These are phyloP conservation scores for Pseudomyrmex pallidus DNA, from an alignment of 1,140 invertebrate genomes.

Conservation along the genomic window DNA sequence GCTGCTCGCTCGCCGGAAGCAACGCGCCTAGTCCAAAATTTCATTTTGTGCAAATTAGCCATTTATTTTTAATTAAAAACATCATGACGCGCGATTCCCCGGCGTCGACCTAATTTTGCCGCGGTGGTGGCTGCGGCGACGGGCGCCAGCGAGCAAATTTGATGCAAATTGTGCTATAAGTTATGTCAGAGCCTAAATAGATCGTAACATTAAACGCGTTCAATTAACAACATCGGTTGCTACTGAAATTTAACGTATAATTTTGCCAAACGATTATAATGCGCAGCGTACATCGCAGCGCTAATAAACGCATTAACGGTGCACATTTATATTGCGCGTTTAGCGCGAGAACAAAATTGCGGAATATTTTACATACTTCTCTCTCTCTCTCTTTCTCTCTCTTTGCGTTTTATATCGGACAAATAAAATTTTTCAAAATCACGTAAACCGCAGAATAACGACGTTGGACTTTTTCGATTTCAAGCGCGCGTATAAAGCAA, in stretches of 20 bases:
- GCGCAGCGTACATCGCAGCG: neutral
- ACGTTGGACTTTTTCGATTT: neutral
- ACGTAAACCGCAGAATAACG: neutral
- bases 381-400: no score
- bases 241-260: conserved; percentile 23
- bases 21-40: conserved; percentile 1
- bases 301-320: neutral
- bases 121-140: neutral
- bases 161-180: conserved; percentile 39
- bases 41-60: conserved; percentile 37
- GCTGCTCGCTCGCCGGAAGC: neutral
- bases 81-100: conserved; percentile 24
- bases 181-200: conserved; percentile 39
- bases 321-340: neutral
- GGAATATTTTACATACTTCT: no score
- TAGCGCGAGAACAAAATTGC: neutral
- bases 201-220: conserved; percentile 25
- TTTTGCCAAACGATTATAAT: neutral
- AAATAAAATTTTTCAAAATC: neutral
- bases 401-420: no score
- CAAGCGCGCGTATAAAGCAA: neutral
- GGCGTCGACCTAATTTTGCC: conserved; percentile 18
- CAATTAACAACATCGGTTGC: conserved; percentile 36
- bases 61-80: conserved; percentile 58
- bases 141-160: conserved; percentile 27